phyloP scores from a whole-genome alignment of 2,797 vertebrate genomes.

The Fringilla coelebs region DNA sequence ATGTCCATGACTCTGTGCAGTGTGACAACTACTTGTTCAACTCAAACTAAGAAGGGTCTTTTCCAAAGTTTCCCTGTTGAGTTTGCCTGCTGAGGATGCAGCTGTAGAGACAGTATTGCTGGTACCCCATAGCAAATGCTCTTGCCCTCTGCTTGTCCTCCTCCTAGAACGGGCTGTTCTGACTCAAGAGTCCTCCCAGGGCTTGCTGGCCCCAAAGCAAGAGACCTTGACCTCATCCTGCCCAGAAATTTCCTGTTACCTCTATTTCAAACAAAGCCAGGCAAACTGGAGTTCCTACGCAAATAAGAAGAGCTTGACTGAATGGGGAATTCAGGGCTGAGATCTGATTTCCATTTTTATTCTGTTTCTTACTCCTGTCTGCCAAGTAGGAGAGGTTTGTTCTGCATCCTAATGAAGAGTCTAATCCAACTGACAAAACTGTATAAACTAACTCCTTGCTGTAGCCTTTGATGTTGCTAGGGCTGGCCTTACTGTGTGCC shows the following conservation, averaged over 20 bases:
- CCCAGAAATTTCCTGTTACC: constrained; percentile 78
- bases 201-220: constrained; percentile 61
- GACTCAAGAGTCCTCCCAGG: constrained; percentile 41
- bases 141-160: neutral
- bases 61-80: neutral
- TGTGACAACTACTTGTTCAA: neutral
- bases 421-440: constrained; percentile 36
- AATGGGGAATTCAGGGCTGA: constrained; percentile 69
- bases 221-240: constrained; percentile 63
- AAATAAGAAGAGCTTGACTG: constrained; percentile 69
- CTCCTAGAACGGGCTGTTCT: constrained; percentile 15
- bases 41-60: neutral
- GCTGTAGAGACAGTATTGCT: neutral
- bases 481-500: neutral
- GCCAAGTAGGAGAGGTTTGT: constrained; percentile 25
- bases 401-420: constrained; percentile 75
- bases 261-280: constrained; percentile 70
- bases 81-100: neutral
- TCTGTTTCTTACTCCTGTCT: constrained; percentile 68
- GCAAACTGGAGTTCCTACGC: constrained; percentile 56
- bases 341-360: constrained; percentile 74
- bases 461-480: constrained; percentile 45
- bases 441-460: constrained; percentile 46
- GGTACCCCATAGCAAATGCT: neutral
- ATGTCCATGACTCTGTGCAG: neutral